A percentile compares a stretch with the other conserved stretches of the same genome.
These are phyloP conservation scores for Aplysina aerophoba DNA, from an alignment of 37 sponge, comb jelly and placozoan species.

Conservation along the genomic window DNA sequence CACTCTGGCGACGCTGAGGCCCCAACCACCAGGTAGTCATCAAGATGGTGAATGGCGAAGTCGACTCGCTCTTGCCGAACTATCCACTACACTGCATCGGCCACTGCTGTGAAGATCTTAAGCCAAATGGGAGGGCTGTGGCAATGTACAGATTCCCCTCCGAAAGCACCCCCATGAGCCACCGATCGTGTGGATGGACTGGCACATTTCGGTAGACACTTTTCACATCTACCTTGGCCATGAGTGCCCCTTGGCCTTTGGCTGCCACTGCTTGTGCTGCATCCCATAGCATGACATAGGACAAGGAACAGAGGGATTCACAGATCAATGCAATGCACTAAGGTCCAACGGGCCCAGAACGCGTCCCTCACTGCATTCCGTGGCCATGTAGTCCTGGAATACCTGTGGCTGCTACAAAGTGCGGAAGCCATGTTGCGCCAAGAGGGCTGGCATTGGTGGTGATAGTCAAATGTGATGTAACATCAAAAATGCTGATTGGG, in stretches of 20 bases:
- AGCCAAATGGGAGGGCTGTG: constrained; percentile 22
- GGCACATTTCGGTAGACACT: constrained; percentile 19
- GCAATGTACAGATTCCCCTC: constrained; percentile 13
- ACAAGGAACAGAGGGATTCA: too few relatives aligned
- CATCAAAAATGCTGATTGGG: too few relatives aligned
- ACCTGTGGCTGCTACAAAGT: not conserved
- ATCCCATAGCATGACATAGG: too few relatives aligned
- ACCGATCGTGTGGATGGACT: constrained; percentile 20
- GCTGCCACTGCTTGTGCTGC: too few relatives aligned
- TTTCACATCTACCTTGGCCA: constrained; percentile 26
- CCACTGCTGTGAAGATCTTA: constrained; percentile 36
- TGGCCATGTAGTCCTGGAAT: too few relatives aligned
- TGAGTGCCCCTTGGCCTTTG: too few relatives aligned
- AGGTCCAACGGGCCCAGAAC: too few relatives aligned
- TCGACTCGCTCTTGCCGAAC: not conserved
- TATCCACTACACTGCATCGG: constrained; percentile 38
- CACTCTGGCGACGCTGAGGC: constrained; percentile 16
- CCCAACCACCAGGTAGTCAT: constrained; percentile 35
- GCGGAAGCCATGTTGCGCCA: not conserved
- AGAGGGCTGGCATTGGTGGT: not conserved
- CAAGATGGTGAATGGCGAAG: constrained; percentile 26
- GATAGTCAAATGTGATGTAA: not conserved
- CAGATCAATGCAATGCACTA: too few relatives aligned
- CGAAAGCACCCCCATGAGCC: constrained; percentile 26
- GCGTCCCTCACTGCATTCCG: too few relatives aligned